Evolutionary conservation across 2,113 vertebrate genomes (phyloP).

Genomic region (Zapornia atra): DNA sequence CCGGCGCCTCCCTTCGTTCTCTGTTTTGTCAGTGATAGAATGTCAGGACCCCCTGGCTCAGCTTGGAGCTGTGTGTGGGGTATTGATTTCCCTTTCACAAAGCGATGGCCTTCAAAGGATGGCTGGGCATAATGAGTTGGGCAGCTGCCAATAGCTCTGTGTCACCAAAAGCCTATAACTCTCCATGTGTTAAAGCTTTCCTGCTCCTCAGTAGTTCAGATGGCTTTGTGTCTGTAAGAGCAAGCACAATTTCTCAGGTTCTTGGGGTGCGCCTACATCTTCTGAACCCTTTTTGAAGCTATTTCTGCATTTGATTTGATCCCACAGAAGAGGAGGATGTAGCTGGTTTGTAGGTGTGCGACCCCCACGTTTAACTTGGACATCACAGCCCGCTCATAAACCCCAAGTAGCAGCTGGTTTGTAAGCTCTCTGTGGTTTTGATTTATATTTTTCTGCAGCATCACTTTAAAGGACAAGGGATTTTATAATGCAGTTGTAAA

Average conservation of each 20-base stretch:
- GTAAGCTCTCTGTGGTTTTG: not conserved
- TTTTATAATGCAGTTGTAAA: constrained; percentile 10
- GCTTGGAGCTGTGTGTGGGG: not conserved
- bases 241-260: not conserved
- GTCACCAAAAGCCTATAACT: not conserved
- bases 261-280: not conserved
- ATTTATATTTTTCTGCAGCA: constrained; percentile 31
- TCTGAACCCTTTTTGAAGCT: constrained; percentile 24
- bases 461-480: constrained; percentile 17
- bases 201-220: constrained; percentile 21
- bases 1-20: rapidly evolving
- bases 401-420: not conserved
- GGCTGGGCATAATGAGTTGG: constrained; percentile 30
- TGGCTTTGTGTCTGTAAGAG: constrained; percentile 20
- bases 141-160: not conserved
- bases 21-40: not conserved
- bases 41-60: not conserved
- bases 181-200: not conserved
- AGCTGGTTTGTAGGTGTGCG: not conserved
- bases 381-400: not conserved
- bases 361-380: not conserved
- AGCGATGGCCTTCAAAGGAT: not conserved
- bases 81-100: not conserved
- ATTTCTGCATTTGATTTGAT: constrained; percentile 21
- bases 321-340: not conserved